Evolutionary conservation across 2,113 vertebrate species (phyloP), one percentile per base, ranked within the genome.

Genomic region (Psittacus erithacus): DNA sequence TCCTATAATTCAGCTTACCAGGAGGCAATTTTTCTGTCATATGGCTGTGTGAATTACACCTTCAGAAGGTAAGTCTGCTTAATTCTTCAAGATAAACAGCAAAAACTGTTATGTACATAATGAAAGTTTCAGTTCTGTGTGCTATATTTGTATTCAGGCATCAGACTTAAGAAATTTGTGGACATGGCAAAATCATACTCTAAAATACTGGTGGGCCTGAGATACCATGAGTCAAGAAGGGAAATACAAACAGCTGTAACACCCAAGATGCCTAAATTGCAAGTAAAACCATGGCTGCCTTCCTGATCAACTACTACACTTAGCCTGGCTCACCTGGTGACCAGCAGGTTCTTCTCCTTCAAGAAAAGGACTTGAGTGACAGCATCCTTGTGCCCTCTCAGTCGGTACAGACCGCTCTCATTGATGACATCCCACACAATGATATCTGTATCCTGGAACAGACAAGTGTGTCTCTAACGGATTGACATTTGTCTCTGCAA

Each of bases 341-440:
- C 97, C 43, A 99, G 97, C 16, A 99, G 97, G 94, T 99, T 99
- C 97, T 98, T 99, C 92, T 98, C 98, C 91, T 98, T 98, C 59
- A 99, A 97, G 85, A 99, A 99, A 77, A 99, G 71, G 7, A 98
- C 98, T 82, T 99, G 98, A 17, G 99, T 99, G 95, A 99, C 84
- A 23, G 98, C 97, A 78, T 99, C 99, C 92, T 99, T 99, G 91
- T 99, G 99, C 14, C 99, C 99, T 88, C 80, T 98, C 74, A 99
- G 98, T 22, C 99, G 97, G 97, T 99, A 99, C 49, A 99, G 97
- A 33, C 99, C 99, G 3, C 98, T 99, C 97, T 99, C 99, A 33
- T 99, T 99, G 96, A 99, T 99, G 84, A 99, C 98, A 97, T 99
- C 99, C 99, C 99, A 99, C 88, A 99, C 97, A 0, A 99, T 99